These are phyloP conservation scores for Drosophila merina DNA, from an alignment of 2,888 invertebrate genomes.

Conservation along the genomic window DNA sequence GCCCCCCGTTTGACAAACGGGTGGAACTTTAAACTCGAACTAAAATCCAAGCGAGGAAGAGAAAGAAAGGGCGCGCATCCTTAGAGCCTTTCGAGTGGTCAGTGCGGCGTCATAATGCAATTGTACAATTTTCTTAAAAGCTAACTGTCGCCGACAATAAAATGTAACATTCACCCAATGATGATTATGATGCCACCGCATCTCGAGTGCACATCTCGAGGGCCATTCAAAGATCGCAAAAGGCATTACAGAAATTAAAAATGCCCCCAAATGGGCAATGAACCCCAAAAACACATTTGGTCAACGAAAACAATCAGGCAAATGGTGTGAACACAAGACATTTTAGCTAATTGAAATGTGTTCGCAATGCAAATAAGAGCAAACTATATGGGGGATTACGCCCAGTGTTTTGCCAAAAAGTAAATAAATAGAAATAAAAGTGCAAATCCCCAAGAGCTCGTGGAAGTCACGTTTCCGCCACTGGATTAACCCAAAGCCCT, in stretches of 20 bases:
- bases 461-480: constrained; percentile 63
- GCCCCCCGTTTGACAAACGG: constrained; percentile 57
- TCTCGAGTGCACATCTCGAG: constrained; percentile 51
- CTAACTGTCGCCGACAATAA: constrained; percentile 45
- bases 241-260: constrained; percentile 71
- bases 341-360: constrained; percentile 82
- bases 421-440: constrained; percentile 54
- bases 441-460: constrained; percentile 60
- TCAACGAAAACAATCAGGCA: constrained; percentile 74
- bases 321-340: constrained; percentile 78
- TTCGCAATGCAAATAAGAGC: constrained; percentile 58
- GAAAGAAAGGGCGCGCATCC: constrained; percentile 23
- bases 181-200: constrained; percentile 23
- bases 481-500: constrained; percentile 41
- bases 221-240: constrained; percentile 53
- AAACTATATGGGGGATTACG: constrained; percentile 34
- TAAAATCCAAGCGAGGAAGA: constrained; percentile 1
- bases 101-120: constrained; percentile 77
- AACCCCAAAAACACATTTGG: constrained; percentile 54
- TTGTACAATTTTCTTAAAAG: constrained; percentile 79
- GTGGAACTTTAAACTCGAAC: constrained; percentile 65
- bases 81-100: constrained; percentile 49
- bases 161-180: constrained; percentile 17
- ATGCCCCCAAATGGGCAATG: constrained; percentile 61
- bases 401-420: constrained; percentile 42